Base-by-base conservation (phyloP, 37 sponge, comb jelly and placozoan genomes). In the Agelas oroides region DNA sequence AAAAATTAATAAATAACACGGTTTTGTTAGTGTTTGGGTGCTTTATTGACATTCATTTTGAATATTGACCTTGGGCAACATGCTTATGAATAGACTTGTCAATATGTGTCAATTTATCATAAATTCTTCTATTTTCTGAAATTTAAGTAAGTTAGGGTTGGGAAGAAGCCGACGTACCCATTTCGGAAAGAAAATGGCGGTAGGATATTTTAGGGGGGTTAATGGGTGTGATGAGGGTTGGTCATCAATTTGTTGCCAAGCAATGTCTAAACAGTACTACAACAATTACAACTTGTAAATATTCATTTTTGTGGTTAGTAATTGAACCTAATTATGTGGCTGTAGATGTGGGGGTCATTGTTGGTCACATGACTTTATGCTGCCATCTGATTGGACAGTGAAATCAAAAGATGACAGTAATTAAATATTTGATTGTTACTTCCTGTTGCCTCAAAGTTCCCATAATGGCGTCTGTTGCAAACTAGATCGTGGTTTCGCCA, bases 241-340 rank as follows among this genome's bases (percentile, higher is more conserved):
- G 34, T 15, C 52, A 41, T 28, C 59, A 73, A 65, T 65, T 84
- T 73, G 68, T 74, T 73, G 84, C 68, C 62, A 81, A 62, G 82
- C 82, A 71, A 81, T 62, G 40, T 3, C n/a, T 39, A 69, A 81
- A 81, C 65, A 78, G 1, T 54, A 25, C 69, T 75, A 70, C 72
- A 71, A 75, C 60, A 78, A 78, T 78, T 64, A 78, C 64, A 78
- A 75, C 76, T 75, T 75, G 80, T 70, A 63, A 72, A 83, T 83
- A 72, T 65, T 85, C 69, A 85, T 85, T 65, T 75, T 85, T 85
- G 86, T 85, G 86, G 86, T 85, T 66, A 70, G 70, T 68, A 63
- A 85, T 60, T 74, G 39, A 25, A 39, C 18, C 84, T 41, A 74
- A 65, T 74, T 23, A 59, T 75, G 78, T 19, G 13, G 40, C 25